Conservation (phyloP, 2,113 vertebrate genomes). For the Suricata suricatta region DNA sequence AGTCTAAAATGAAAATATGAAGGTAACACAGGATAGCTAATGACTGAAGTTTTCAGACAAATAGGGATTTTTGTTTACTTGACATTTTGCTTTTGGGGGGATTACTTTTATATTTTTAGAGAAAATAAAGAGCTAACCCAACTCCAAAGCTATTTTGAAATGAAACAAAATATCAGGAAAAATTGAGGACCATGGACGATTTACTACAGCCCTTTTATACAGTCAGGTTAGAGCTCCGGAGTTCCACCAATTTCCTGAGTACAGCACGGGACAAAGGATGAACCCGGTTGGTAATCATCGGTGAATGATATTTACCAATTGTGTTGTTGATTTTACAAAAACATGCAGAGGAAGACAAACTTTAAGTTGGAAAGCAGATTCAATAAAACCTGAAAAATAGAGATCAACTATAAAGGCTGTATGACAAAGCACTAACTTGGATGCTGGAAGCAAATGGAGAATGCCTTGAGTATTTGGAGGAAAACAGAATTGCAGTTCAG, state of each 20-base stretch:
- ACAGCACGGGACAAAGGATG: background rate
- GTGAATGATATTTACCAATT: background rate
- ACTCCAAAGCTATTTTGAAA: constrained; percentile 12
- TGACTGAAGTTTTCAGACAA: constrained; percentile 31
- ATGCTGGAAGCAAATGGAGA: background rate
- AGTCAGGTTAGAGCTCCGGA: background rate
- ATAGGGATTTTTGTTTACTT: background rate
- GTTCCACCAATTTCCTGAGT: background rate
- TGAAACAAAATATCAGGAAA: background rate
- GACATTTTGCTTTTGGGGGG: background rate
- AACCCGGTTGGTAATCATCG: background rate
- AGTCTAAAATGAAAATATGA: background rate
- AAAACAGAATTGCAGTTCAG: background rate
- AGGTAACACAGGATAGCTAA: background rate
- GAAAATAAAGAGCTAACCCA: background rate
- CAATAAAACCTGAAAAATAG: background rate
- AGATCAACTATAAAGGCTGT: background rate
- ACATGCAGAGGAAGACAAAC: no score
- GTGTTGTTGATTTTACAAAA: background rate
- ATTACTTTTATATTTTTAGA: background rate
- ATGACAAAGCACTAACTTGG: background rate
- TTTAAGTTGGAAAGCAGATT: background rate
- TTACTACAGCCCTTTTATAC: background rate
- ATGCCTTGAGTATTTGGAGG: background rate
- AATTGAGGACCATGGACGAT: background rate